A percentile compares a stretch with the other conserved stretches of the same genome.
Conservation (phyloP, 2,113 vertebrate genomes). For the Pedetes capensis region DNA sequence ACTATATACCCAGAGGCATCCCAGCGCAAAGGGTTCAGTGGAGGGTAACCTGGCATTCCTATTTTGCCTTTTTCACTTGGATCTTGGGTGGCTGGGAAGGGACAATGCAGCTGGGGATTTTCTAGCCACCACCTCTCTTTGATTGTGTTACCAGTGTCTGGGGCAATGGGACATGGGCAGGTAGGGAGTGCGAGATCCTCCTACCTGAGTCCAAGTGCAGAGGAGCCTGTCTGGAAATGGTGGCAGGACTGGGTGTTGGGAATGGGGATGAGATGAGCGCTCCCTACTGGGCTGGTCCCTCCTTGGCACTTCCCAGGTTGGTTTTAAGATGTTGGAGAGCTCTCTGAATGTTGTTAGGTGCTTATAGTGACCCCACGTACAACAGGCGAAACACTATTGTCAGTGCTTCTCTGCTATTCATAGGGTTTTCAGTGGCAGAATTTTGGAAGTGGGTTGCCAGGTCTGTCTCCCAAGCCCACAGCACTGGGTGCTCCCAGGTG, state of each 20-base stretch:
- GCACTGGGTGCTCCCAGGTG: too few relatives aligned
- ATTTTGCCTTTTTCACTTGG: neutral
- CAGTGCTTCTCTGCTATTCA: too few relatives aligned
- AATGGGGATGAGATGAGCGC: neutral
- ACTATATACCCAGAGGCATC: too few relatives aligned
- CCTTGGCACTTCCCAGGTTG: neutral
- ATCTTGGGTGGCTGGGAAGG: neutral
- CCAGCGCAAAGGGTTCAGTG: rapidly evolving
- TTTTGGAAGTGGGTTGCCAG: too few relatives aligned
- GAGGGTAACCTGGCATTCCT: neutral
- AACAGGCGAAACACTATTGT: too few relatives aligned
- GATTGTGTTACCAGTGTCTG: neutral
- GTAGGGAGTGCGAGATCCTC: neutral
- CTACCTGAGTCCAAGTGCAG: neutral
- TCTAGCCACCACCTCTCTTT: neutral
- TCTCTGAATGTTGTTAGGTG: too few relatives aligned
- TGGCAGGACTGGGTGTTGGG: neutral
- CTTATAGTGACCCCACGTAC: too few relatives aligned
- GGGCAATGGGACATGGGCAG: neutral
- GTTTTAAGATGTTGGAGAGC: neutral
- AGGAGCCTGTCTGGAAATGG: neutral
- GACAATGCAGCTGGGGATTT: neutral
- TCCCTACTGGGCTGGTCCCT: neutral
- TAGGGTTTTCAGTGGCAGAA: too few relatives aligned
- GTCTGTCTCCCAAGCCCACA: too few relatives aligned